These are phyloP conservation scores for Podarcis lilfordi DNA, from an alignment of 2,797 vertebrate genomes.

Conservation along the genomic window DNA sequence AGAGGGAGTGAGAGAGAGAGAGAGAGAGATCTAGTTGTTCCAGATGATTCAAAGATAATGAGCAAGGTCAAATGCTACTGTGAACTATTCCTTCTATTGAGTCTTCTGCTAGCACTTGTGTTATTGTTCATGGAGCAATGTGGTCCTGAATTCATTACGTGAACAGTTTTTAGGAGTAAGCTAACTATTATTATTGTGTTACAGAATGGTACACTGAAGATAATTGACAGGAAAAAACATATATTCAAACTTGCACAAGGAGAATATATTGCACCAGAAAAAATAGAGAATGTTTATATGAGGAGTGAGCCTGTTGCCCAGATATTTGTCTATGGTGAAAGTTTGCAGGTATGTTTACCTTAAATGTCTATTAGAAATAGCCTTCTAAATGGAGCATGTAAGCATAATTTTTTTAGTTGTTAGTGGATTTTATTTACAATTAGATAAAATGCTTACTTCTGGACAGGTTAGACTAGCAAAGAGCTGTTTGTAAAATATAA, in stretches of 20 bases:
- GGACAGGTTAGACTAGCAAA: not conserved
- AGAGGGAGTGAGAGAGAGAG: too few relatives aligned
- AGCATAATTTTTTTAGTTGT: not conserved
- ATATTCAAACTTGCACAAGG: slow-evolving; percentile 99
- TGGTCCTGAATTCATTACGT: not conserved
- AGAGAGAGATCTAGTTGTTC: too few relatives aligned
- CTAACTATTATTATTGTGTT: slow-evolving; percentile 43
- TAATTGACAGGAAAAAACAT: slow-evolving; percentile 96
- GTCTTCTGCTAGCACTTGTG: not conserved
- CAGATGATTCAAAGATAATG: too few relatives aligned
- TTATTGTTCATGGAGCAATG: not conserved
- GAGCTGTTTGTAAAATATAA: too few relatives aligned
- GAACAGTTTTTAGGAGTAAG: not conserved
- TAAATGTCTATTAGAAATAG: not conserved
- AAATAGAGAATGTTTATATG: slow-evolving; percentile 92
- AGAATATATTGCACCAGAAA: slow-evolving; percentile 98
- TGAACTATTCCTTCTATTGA: not conserved
- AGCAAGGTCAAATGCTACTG: not conserved
- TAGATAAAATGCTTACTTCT: not conserved
- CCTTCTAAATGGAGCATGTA: not conserved
- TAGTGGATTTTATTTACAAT: not conserved
- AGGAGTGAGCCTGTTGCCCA: slow-evolving; percentile 90
- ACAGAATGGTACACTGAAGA: slow-evolving; percentile 95
- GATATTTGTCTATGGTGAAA: slow-evolving; percentile 94
- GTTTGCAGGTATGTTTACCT: slow-evolving; percentile 83